Evolutionary conservation across 2,113 vertebrate species (phyloP).

Genomic region (Origma solitaria): DNA sequence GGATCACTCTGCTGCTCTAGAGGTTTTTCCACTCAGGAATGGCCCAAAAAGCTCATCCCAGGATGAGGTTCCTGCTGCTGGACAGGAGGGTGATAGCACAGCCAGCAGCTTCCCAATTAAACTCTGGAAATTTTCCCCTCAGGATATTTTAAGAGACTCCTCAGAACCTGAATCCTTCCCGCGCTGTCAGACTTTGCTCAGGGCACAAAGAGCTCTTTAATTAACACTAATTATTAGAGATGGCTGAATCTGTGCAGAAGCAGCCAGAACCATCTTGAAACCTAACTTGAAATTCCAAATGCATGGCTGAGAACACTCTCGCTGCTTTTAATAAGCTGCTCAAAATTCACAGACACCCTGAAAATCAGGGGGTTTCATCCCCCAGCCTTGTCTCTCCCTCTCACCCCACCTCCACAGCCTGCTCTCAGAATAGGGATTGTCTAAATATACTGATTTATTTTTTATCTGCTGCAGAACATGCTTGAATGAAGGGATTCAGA

Average conservation of each 20-base stretch:
- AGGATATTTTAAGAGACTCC: neutral
- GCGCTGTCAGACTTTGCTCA: neutral
- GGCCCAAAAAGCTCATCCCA: neutral
- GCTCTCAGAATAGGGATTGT: neutral
- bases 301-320: neutral
- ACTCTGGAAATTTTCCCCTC: neutral
- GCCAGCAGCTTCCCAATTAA: constrained; percentile 2
- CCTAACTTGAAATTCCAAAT: neutral
- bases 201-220: constrained; percentile 36
- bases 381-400: neutral
- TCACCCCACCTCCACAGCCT: neutral
- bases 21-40: accelerated
- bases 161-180: neutral
- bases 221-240: constrained; percentile 32
- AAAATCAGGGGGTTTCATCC: neutral
- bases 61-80: neutral
- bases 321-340: neutral
- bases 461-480: neutral
- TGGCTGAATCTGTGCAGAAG: neutral
- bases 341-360: neutral
- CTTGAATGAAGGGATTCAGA: neutral
- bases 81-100: neutral
- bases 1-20: neutral
- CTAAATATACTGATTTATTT: neutral
- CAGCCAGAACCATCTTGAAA: neutral